Percentiles rank a stretch among this genome's conserved stretches.
phyloP scores from a whole-genome alignment of 2,888 invertebrate species.

The Plusia festucae region DNA sequence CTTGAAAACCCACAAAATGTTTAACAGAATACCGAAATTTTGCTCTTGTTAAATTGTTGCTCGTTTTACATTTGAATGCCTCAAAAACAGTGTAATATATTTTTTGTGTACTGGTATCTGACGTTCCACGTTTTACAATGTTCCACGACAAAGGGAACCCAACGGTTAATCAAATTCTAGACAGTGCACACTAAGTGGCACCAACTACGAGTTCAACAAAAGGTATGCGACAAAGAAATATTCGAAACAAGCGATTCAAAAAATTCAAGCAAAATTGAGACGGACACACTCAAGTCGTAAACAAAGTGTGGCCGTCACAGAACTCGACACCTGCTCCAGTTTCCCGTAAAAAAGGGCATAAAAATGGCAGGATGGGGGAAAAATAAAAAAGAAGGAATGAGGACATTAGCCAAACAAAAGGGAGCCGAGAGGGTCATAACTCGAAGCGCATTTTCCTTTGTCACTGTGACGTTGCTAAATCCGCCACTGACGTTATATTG shows the following conservation, averaged over 20 bases:
- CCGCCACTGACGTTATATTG: conserved; percentile 77
- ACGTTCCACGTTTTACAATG: neutral
- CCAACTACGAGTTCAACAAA: conserved; percentile 28
- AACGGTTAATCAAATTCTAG: conserved; percentile 39
- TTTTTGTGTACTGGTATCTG: conserved; percentile 1
- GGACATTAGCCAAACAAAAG: conserved; percentile 84
- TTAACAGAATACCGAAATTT: neutral
- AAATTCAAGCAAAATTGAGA: conserved; percentile 66
- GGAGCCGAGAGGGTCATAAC: conserved; percentile 83
- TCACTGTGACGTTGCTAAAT: conserved; percentile 82
- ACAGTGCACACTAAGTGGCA: conserved; percentile 18
- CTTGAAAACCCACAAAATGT: too few species aligned
- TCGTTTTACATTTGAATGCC: neutral
- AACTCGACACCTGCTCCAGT: conserved; percentile 74
- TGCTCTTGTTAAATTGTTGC: neutral
- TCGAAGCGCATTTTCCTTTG: conserved; percentile 82
- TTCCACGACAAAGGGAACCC: conserved; percentile 15
- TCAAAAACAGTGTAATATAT: conserved; percentile 1
- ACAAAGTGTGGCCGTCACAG: conserved; percentile 73
- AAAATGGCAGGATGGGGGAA: conserved; percentile 66
- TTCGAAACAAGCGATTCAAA: conserved; percentile 54
- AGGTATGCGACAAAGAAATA: conserved; percentile 14
- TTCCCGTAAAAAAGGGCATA: conserved; percentile 66
- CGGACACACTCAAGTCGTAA: conserved; percentile 66
- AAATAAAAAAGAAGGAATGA: conserved; percentile 67